Evolutionary conservation across 2,797 vertebrate genomes (phyloP), one percentile per base, ranked within the genome.

Genomic region (Sebastes umbrosus): DNA sequence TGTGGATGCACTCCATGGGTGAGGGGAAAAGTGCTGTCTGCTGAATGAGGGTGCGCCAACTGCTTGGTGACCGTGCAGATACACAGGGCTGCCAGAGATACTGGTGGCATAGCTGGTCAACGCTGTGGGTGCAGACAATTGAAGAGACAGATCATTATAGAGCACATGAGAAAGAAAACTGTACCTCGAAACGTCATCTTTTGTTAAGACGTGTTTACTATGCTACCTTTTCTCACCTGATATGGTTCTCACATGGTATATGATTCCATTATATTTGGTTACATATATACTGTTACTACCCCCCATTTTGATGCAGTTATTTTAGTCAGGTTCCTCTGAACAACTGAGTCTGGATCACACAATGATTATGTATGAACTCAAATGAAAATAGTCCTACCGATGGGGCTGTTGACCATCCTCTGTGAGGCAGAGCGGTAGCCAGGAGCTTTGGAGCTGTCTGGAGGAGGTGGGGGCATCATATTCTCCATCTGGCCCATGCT

Each of bases 1-100:
- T 87, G 97, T 97, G 95, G 98, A 97, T 90, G 98, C 96, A 90
- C 97, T 99, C 98, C 98, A 99, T 90, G 98, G 98, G 91, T 99
- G 98, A 88, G 98, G 98, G 87, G 98, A 99, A 96, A 99, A 99
- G 97, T 99, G 98, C 95, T 99, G 98, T 95, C 98, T 97, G 96
- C 96, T 99, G 96, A 99, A 99, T 77, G 97, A 99, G 82, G 98
- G 98, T 63, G 97, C 96, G 88, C 97, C 97, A 85, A 98, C 97
- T 69, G 95, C 90, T 82, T 97, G 95, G 83, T 97, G 97, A 89
- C 97, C 97, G 86, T 97, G 97, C 87, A 99, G 95, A 94, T 97
- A 99, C 95, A 99, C 98, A 69, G 97, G 97, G 88, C 96, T 97
- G 93, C 97, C 97, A 93, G 98, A 96, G 93, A 99, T 98, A 94